Base-by-base conservation (phyloP, 2,888 invertebrate species). In the Acanthosepion lycidas region DNA sequence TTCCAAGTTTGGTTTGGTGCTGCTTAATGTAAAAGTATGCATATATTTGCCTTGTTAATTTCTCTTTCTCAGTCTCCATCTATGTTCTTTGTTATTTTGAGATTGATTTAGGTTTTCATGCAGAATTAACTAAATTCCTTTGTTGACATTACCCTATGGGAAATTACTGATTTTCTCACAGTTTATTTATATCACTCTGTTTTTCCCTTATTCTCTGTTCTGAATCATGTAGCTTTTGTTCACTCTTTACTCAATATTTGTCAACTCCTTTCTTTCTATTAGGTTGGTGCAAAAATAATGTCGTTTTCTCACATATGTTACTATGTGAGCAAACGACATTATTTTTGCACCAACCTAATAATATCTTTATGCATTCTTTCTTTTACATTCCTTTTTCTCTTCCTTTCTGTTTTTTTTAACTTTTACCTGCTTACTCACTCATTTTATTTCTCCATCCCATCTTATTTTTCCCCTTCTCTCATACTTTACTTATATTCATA, bases 81-180 rank as follows among this genome's bases (percentile, higher is more conserved):
- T 78, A 9, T 78, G 78, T 78, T n/a, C 78, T 78, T 78, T n/a
- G 78, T 78, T 78, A 78, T 78, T 78, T 78, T 9, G n/a, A 78
- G 78, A 78, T 78, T 78, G 78, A n/a, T 78, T 78, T n/a, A 78
- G 78, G n/a, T 78, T 78, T 78, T 78, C 78, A 78, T 78, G 78
- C 78, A 78, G 78, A 78, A 78, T 78, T 78, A 78, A n/a, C 78
- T 20, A 78, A 78, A n/a, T 78, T 78, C n/a, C 78, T 78, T 78
- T 78, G 78, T 78, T 78, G 78, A 78, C n/a, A 78, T 78, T 78
- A n/a, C 78, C 78, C n/a, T 12, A n/a, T 78, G 78, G n/a, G 78
- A 78, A n/a, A n/a, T 78, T 78, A 78, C n/a, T 78, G n/a, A 78
- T 78, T 78, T 78, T 78, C 78, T 78, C 78, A 78, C 78, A 0